phyloP scores from a whole-genome alignment of 92 coral and sea anemone species.

The Isaurus tuberculatus region DNA sequence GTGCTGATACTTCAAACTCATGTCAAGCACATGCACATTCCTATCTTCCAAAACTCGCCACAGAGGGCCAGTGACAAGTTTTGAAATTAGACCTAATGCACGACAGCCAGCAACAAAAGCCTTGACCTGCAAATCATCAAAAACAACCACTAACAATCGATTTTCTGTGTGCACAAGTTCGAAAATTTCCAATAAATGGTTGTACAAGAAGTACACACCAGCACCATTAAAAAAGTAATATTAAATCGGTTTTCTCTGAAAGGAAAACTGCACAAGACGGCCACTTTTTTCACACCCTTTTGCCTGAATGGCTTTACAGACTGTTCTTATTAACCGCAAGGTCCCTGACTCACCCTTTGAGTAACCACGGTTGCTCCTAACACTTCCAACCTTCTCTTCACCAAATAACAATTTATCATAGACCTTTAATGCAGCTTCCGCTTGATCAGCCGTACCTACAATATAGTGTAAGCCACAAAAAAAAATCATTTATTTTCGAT shows the following conservation, averaged over 20 bases:
- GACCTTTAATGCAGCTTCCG: constrained; percentile 24
- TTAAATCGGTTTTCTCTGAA: constrained; percentile 25
- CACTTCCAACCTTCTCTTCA: constrained; percentile 26
- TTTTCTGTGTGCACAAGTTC: constrained; percentile 21
- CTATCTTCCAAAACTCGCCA: constrained; percentile 17
- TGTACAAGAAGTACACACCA: constrained; percentile 25
- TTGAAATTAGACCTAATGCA: constrained; percentile 18
- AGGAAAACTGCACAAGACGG: constrained; percentile 15
- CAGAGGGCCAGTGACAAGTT: constrained; percentile 23
- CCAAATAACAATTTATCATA: constrained; percentile 31
- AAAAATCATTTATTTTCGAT: constrained; percentile 25
- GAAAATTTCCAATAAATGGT: constrained; percentile 6
- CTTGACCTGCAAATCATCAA: constrained; percentile 24
- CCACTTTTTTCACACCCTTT: constrained; percentile 38
- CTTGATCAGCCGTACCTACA: constrained; percentile 36
- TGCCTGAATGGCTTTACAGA: constrained; percentile 36
- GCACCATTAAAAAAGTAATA: constrained; percentile 39
- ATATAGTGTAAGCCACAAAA: constrained; percentile 20
- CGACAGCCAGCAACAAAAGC: constrained; percentile 27
- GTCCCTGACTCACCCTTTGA: constrained; percentile 39
- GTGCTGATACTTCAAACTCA: constrained; percentile 30
- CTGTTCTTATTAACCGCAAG: constrained; percentile 20
- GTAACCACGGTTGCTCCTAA: constrained; percentile 13
- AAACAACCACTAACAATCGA: constrained; percentile 12
- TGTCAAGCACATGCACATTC: constrained; percentile 18